A percentile compares a stretch with the other conserved stretches of the same genome.
Conservation (phyloP, 2,113 vertebrate genomes). For the Tenebrosternarchus preto region DNA sequence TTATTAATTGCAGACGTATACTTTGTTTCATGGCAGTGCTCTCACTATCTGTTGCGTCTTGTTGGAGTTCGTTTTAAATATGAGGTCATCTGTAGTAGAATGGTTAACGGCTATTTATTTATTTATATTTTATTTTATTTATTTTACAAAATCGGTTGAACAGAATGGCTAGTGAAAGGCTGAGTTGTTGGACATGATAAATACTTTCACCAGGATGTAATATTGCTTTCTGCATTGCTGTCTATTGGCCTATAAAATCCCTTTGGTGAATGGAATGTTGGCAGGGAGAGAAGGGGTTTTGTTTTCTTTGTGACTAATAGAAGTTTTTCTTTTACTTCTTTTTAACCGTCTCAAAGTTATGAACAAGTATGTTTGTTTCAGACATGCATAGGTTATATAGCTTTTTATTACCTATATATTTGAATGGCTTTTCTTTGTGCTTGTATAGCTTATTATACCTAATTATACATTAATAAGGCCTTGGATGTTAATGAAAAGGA, state of each 20-base stretch:
- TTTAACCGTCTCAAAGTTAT: background rate
- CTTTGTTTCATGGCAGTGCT: constrained; percentile 15
- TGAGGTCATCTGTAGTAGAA: background rate
- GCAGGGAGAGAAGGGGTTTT: constrained; percentile 63
- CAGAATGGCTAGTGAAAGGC: constrained; percentile 54
- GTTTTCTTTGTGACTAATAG: constrained; percentile 63
- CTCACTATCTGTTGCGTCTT: constrained; percentile 43
- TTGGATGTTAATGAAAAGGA: too few relatives aligned
- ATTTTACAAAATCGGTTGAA: constrained; percentile 58
- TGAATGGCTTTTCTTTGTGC: background rate
- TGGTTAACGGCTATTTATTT: background rate
- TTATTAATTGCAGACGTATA: constrained; percentile 42
- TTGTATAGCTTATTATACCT: too few relatives aligned
- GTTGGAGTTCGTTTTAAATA: background rate
- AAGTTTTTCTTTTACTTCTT: constrained; percentile 50
- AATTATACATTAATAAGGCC: too few relatives aligned
- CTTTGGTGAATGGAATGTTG: constrained; percentile 73
- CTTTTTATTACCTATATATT: background rate
- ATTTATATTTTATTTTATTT: too few relatives aligned
- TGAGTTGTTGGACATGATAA: constrained; percentile 60
- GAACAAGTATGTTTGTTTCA: background rate
- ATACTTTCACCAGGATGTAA: constrained; percentile 72
- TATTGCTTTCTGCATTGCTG: constrained; percentile 73
- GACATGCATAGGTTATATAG: background rate
- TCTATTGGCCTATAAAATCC: constrained; percentile 76